Evolutionary conservation across 2,888 invertebrate genomes (phyloP).

Genomic region (Tethea ocularis): DNA sequence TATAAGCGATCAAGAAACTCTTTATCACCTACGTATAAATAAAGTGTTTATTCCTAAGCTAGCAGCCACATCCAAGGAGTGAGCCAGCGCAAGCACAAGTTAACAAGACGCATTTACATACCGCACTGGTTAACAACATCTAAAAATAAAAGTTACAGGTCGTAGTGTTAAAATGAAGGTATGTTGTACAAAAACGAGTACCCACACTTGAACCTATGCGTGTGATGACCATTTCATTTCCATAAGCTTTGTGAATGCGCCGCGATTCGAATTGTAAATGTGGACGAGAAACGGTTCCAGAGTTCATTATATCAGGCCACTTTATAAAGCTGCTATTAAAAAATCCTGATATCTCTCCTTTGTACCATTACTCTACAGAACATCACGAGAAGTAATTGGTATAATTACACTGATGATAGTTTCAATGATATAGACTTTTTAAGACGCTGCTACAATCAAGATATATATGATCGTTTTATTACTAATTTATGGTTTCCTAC

Average conservation of each 20-base stretch:
- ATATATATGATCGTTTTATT: background rate
- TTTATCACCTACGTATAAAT: background rate
- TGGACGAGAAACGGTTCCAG: background rate
- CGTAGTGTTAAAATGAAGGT: slow-evolving; percentile 44
- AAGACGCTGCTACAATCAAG: background rate
- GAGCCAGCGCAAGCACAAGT: slow-evolving; percentile 36
- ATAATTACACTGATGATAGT: slow-evolving; percentile 1
- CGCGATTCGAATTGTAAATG: background rate
- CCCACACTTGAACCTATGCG: slow-evolving; percentile 22
- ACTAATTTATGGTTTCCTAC: background rate
- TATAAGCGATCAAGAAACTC: background rate
- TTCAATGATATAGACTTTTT: background rate
- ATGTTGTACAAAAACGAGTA: slow-evolving; percentile 30
- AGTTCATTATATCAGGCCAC: background rate
- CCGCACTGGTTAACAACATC: slow-evolving; percentile 58
- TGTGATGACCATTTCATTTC: slow-evolving; percentile 13
- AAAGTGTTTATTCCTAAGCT: slow-evolving; percentile 32
- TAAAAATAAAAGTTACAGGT: slow-evolving; percentile 71
- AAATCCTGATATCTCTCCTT: background rate
- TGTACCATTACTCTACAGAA: background rate
- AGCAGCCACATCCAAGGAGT: slow-evolving; percentile 21
- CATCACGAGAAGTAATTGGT: background rate
- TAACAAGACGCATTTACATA: slow-evolving; percentile 71
- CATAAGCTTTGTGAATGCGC: slow-evolving; percentile 12
- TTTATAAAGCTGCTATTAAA: slow-evolving; percentile 1